Evolutionary conservation across 2,797 vertebrate species (phyloP), one percentile per base, ranked within the genome.

Genomic region (Gymnopithys bicolor): DNA sequence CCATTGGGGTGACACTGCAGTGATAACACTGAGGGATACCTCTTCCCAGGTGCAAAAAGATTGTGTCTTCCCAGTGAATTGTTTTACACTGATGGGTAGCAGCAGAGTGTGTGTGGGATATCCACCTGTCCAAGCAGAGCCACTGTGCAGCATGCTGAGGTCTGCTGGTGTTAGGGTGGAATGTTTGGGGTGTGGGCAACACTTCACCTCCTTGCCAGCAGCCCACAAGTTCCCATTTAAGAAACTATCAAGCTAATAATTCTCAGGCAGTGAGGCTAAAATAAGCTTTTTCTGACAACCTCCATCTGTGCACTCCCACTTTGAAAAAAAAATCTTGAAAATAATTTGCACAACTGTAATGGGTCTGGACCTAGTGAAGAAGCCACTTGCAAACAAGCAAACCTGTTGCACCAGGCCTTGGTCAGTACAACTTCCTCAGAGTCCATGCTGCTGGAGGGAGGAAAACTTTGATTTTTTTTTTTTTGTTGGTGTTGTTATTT

Each of bases 281-380:
- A 43, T 22, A 51, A 63, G 16, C 52, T 60, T 49, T 77, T 81
- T 39, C 55, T 84, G 43, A 78, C 58, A 84, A 71, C 16, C 49
- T 78, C 58, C 2, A 3, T 52, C 74, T 75, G 32, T 21, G 15
- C 5, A 6, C 15, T 68, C 66, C 13, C 6, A 17, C 43, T 80
- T 69, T 0, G 30, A 23, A 70, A 69, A 3, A 37, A 28, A 55
- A 14, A 5, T 5, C 2, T 45, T 77, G 23, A 41, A 46, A 84
- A 64, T 24, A 19, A 87, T 81, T 87, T 92, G 80, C 69, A 63
- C 66, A 80, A 25, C 56, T 84, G 43, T 69, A 33, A 55, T 37
- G 0, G 0, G 12, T 77, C 41, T 6, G 6, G 75, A 73, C 1
- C 2, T 16, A 58, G 63, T 0, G 1, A 28, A 85, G 43, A 43